These are phyloP conservation scores for Andrena marginata DNA, from an alignment of 2,888 invertebrate species.

Conservation along the genomic window DNA sequence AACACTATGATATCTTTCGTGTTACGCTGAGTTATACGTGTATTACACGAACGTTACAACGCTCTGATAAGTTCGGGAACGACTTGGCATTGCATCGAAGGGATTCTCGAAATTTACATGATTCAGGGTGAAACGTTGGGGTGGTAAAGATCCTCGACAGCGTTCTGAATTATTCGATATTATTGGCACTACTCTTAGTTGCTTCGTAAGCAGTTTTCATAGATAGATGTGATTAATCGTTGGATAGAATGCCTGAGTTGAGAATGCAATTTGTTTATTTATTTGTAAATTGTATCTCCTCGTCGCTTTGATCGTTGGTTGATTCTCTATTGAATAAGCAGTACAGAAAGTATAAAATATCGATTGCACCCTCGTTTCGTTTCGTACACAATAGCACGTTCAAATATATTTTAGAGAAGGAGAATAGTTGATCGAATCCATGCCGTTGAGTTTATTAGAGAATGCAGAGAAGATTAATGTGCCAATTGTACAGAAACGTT, in stretches of 20 bases:
- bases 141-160: neutral
- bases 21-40: neutral
- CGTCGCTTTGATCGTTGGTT: conserved; percentile 5
- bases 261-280: neutral
- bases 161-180: neutral
- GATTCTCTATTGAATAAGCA: neutral
- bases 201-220: neutral
- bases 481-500: conserved; percentile 28
- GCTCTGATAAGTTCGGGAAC: neutral
- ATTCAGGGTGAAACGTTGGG: neutral
- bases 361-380: neutral
- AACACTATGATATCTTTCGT: neutral
- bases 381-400: neutral
- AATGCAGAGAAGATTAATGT: neutral
- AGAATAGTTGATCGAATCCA: neutral
- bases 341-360: neutral
- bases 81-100: neutral
- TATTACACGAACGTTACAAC: neutral
- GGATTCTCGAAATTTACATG: neutral
- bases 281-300: neutral
- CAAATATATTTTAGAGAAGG: neutral
- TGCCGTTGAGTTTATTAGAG: neutral
- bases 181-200: neutral
- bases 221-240: neutral
- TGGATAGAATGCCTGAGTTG: neutral